Evolutionary conservation across 2,888 invertebrate genomes (phyloP).

Genomic region (Syrista parreyssii): DNA sequence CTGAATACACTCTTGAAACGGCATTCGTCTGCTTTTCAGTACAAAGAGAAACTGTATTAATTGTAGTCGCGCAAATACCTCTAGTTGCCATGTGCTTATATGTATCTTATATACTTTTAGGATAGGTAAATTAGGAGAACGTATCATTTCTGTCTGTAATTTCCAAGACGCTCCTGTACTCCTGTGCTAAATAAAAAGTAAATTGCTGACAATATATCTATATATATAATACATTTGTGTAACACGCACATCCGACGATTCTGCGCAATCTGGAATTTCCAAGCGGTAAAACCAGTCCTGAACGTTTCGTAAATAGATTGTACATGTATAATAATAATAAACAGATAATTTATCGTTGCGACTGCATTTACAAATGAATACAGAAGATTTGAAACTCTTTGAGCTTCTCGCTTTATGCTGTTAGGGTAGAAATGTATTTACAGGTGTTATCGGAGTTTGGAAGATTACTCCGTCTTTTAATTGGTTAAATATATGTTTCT

Average conservation of each 20-base stretch:
- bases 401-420: neutral
- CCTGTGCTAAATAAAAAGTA: neutral
- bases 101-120: no score
- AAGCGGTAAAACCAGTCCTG: neutral
- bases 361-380: neutral
- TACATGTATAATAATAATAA: neutral
- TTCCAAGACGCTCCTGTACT: neutral
- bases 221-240: neutral
- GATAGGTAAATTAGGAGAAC: no score
- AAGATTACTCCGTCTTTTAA: neutral
- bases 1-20: no score
- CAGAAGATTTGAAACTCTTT: neutral
- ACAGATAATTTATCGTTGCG: neutral
- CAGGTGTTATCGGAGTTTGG: neutral
- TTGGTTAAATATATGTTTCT: neutral
- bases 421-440: neutral
- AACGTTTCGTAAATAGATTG: neutral
- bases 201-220: neutral
- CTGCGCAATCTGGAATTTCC: neutral
- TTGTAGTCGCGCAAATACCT: no score
- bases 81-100: no score
- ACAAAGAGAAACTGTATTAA: no score
- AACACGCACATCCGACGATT: neutral
- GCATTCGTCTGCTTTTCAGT: no score
- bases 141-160: neutral